These are phyloP conservation scores for Agrochola lychnidis DNA, from an alignment of 2,888 invertebrate species.

Conservation along the genomic window DNA sequence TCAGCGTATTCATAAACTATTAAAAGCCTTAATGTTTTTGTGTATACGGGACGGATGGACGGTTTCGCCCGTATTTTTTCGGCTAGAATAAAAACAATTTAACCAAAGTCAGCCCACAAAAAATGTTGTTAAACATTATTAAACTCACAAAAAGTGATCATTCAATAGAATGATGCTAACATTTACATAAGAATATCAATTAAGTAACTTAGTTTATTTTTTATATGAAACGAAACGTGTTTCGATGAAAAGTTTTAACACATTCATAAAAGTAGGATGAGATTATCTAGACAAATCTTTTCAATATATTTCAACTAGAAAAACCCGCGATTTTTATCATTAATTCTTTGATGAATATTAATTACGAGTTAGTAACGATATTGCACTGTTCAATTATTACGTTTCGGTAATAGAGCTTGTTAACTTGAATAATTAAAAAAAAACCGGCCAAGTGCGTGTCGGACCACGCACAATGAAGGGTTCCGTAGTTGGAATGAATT, in stretches of 20 bases:
- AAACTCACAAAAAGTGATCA: conserved; percentile 44
- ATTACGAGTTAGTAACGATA: conserved; percentile 1
- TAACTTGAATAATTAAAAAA: conserved; percentile 26
- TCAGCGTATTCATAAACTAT: conserved; percentile 18
- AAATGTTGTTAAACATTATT: conserved; percentile 54
- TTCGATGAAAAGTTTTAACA: not conserved
- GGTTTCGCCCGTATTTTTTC: conserved; percentile 45
- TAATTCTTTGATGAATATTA: conserved; percentile 2
- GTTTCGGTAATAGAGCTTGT: conserved; percentile 31
- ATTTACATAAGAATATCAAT: conserved; percentile 38
- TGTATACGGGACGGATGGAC: conserved; percentile 22
- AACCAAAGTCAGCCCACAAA: conserved; percentile 37
- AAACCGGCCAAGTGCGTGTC: too few species aligned
- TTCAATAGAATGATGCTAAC: conserved; percentile 30
- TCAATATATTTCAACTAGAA: not conserved
- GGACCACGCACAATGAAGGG: too few species aligned
- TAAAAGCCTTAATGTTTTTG: conserved; percentile 48
- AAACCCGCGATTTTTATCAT: conserved; percentile 1
- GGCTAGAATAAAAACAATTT: conserved; percentile 50
- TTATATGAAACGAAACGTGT: not conserved
- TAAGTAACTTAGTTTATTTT: not conserved
- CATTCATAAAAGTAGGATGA: not conserved
- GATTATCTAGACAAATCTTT: not conserved
- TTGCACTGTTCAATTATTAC: conserved; percentile 15
- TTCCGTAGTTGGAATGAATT: too few species aligned